Base-by-base conservation (phyloP, 2,888 invertebrate species). In the Meghimatium bilineatum region DNA sequence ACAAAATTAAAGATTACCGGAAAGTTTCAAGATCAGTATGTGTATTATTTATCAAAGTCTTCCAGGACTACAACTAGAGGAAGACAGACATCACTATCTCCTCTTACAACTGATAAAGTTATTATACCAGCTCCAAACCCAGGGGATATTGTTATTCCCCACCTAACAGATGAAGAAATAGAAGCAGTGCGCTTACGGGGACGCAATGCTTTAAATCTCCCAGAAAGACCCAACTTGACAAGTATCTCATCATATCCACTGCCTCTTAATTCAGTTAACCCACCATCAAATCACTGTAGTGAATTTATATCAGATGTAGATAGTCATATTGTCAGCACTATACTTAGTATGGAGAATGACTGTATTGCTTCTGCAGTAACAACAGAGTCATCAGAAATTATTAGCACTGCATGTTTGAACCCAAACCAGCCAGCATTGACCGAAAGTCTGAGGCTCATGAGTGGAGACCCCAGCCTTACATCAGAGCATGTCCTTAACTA, bases 1-100 rank as follows among this genome's bases (percentile, higher is more conserved):
- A 88, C 90, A 36, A 91, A 91, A 83, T 90, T 93, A n/a, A 93
- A 93, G 87, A 93, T 93, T 49, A 92, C 93, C 14, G 93, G 93
- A 17, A 91, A 90, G 84, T 93, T 91, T 85, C 91, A 93, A 86
- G 92, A 93, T 86, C 92, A 93, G 80, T 93, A 91, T 90, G 92
- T 93, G n/a, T 93, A 93, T 85, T 93, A 91, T 86, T 90, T 92
- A 72, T 92, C 91, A 38, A 93, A 92, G 82, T 92, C 90, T 38
- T 89, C 90, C 44, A 86, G 91, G n/a, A 91, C 90, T 56, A 86
- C 92, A 10, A 84, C 90, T 34, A 82, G 91, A 77, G 88, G 89
- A 82, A 89, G 90, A 81, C 87, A 87, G 60, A 89, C 90, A 36
- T 67, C 86, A n/a, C 86, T 88, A 44, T 69, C 87, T 32, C 83